Conservation (phyloP, 1,140 invertebrate species). For the Sinonovacula constricta region DNA sequence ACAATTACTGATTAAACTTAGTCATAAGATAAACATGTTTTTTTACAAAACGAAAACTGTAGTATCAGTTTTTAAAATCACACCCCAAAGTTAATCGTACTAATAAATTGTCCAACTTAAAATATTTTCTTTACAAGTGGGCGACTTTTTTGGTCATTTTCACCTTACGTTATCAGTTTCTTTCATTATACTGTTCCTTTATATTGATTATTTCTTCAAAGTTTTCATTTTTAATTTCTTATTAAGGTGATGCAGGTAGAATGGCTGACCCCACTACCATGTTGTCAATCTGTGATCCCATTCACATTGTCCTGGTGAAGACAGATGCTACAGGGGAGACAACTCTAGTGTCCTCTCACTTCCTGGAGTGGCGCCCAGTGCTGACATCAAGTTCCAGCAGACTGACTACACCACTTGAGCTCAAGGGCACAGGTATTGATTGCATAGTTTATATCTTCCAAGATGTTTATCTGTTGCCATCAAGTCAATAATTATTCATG, state of each 20-base stretch:
- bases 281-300: constrained; percentile 74
- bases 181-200: not conserved
- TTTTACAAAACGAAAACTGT: too few species aligned
- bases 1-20: too few species aligned
- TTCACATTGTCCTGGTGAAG: constrained; percentile 76
- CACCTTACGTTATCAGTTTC: not conserved
- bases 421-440: constrained; percentile 77
- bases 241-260: constrained; percentile 72
- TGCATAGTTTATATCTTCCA: too few species aligned
- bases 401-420: constrained; percentile 70
- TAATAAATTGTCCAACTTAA: too few species aligned
- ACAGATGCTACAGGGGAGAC: constrained; percentile 74
- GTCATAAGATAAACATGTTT: too few species aligned
- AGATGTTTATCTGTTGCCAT: too few species aligned
- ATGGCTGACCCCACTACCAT: constrained; percentile 75
- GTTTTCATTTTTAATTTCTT: constrained; percentile 25
- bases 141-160: not conserved
- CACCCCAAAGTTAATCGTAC: too few species aligned
- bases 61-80: too few species aligned
- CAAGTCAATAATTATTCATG: too few species aligned
- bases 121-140: not conserved
- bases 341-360: constrained; percentile 76
- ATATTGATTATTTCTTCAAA: too few species aligned
- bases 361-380: constrained; percentile 76
- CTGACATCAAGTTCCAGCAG: constrained; percentile 64